Conservation (phyloP, 2,113 vertebrate species). For the Lepus europaeus region DNA sequence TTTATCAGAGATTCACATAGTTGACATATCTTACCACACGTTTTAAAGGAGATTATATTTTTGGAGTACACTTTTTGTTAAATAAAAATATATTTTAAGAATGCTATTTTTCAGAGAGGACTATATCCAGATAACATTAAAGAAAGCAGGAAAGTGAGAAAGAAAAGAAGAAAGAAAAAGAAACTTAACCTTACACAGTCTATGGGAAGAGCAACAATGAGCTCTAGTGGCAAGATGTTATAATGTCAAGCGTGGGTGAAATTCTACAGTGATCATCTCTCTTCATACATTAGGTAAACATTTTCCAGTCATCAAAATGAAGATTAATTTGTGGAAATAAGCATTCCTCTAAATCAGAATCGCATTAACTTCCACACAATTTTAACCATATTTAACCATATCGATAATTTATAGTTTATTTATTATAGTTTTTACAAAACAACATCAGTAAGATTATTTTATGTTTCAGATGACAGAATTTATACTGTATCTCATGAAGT, state of each 20-base stretch:
- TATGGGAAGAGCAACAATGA: slow-evolving; percentile 85
- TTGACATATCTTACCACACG: not conserved
- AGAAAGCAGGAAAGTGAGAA: not conserved
- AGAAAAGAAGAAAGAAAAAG: not conserved
- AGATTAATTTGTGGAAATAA: slow-evolving; percentile 72
- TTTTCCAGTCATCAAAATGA: slow-evolving; percentile 53
- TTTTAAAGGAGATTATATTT: not conserved
- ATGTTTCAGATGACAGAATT: slow-evolving; percentile 48
- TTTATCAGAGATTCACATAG: not conserved
- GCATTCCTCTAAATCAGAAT: slow-evolving; percentile 66
- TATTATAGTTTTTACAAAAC: slow-evolving; percentile 48
- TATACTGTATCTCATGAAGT: slow-evolving; percentile 52
- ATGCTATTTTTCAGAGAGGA: not conserved
- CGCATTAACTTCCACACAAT: slow-evolving; percentile 63
- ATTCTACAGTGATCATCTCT: not conserved
- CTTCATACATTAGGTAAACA: not conserved
- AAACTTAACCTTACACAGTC: not conserved
- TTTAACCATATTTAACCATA: slow-evolving; percentile 53
- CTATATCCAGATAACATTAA: not conserved
- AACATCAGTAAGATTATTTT: slow-evolving; percentile 53
- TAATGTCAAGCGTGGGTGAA: slow-evolving; percentile 77
- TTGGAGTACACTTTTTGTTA: slow-evolving; percentile 13
- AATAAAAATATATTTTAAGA: not conserved
- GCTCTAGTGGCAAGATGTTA: slow-evolving; percentile 85
- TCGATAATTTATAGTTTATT: slow-evolving; percentile 71